Conservation (phyloP, 2,888 invertebrate species). For the Spilarctia lutea region DNA sequence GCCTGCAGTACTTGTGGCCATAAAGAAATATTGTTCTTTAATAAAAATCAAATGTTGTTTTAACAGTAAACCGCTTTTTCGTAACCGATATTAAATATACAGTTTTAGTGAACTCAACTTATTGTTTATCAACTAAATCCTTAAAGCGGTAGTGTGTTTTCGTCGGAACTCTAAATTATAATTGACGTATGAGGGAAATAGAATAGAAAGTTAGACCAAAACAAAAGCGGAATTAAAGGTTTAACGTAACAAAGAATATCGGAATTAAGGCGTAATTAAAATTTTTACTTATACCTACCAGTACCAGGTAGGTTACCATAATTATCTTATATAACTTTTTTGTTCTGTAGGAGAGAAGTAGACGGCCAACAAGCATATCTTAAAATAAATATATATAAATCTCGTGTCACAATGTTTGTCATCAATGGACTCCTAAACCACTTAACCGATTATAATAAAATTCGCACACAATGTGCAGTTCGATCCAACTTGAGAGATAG, state of each 20-base stretch:
- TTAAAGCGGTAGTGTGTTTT: slow-evolving; percentile 45
- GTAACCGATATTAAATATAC: slow-evolving; percentile 22
- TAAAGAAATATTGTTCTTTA: slow-evolving; percentile 16
- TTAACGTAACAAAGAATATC: slow-evolving; percentile 8
- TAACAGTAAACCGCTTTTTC: slow-evolving; percentile 21
- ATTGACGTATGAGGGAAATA: slow-evolving; percentile 47
- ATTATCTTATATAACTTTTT: background rate
- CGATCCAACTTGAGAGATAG: too few species aligned
- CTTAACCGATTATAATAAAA: too few species aligned
- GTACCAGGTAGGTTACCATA: background rate
- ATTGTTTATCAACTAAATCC: slow-evolving; percentile 44
- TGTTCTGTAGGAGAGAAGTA: too few species aligned
- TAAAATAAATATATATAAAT: too few species aligned
- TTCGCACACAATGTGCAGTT: too few species aligned
- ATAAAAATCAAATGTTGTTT: slow-evolving; percentile 17
- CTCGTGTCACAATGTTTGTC: too few species aligned
- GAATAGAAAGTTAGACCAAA: slow-evolving; percentile 34
- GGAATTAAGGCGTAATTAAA: slow-evolving; percentile 2
- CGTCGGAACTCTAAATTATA: slow-evolving; percentile 45
- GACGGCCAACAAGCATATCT: too few species aligned
- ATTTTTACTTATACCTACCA: too few species aligned
- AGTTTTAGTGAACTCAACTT: slow-evolving; percentile 33
- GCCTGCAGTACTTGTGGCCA: slow-evolving; percentile 7
- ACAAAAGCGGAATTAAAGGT: slow-evolving; percentile 19
- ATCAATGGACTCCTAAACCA: too few species aligned